Base-by-base conservation (phyloP, 1,140 invertebrate species). In the Trachymyrmex cornetzi region DNA sequence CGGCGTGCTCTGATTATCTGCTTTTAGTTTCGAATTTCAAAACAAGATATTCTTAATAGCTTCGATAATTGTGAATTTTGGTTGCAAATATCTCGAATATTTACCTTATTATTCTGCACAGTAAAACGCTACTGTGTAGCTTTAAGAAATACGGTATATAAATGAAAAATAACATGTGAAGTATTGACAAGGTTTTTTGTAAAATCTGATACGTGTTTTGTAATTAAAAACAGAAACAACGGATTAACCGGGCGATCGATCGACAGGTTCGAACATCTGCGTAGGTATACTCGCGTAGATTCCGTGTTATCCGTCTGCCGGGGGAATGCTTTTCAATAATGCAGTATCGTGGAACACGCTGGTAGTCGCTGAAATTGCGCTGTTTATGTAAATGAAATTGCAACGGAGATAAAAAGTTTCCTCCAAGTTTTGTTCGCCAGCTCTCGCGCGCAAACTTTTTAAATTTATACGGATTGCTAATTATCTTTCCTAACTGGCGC, bases 321-420 rank as follows among this genome's bases (percentile, higher is more conserved):
- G 19, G 53, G 5, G 9, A 53, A 86, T 80, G 82, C 50, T 69
- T 57, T 71, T 24, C 48, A 50, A 81, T 85, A 79, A 85, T 84
- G 55, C 48, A 57, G 27, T 85, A 66, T 24, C 44, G 30, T 53
- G 59, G 24, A 66, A 53, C 72, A 66, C 63, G 74, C 61, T 50
- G 64, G 63, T 67, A 79, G 50, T 79, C 38, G 75, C 38, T 61
- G 64, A 57, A 79, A 80, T 80, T 50, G 53, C 34, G 48, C 64
- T 80, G 75, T 81, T 86, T 86, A 86, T 69, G 84, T 59, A 81
- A 86, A 86, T 86, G 50, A 69, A 81, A 86, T 81, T 80, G 77
- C 61, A 69, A 81, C 38, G 53, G 24, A 69, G 77, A 86, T 57
- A 61, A 80, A 86, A 80, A 81, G 53, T 63, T 59, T 44, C 27